Evolutionary conservation across 2,797 vertebrate species (phyloP).

Genomic region (Pseudochaenichthys georgianus): DNA sequence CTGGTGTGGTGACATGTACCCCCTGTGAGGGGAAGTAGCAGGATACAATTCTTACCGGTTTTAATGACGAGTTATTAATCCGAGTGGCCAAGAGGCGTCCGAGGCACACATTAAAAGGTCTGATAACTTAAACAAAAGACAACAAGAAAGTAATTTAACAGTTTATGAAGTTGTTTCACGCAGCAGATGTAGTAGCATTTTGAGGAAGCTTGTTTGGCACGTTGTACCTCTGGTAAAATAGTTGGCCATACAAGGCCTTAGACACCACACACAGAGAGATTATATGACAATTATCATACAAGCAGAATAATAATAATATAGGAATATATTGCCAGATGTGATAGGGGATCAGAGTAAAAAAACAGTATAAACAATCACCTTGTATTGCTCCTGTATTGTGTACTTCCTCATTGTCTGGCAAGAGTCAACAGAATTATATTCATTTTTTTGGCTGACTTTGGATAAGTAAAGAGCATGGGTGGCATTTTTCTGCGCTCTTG

Average conservation of each 20-base stretch:
- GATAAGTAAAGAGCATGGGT: slow-evolving; percentile 44
- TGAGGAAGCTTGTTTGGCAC: slow-evolving; percentile 25
- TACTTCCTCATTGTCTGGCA: slow-evolving; percentile 13
- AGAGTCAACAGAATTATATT: slow-evolving; percentile 46
- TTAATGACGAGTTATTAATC: slow-evolving; percentile 63
- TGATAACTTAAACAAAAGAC: slow-evolving; percentile 35
- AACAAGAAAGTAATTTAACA: not conserved
- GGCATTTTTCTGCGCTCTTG: slow-evolving; percentile 36
- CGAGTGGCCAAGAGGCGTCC: slow-evolving; percentile 47
- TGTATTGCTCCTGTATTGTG: not conserved
- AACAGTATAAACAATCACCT: no score
- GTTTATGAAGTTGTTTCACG: slow-evolving; percentile 45
- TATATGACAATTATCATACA: not conserved
- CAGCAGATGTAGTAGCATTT: slow-evolving; percentile 37
- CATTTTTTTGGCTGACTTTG: slow-evolving; percentile 48
- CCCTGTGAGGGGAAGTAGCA: slow-evolving; percentile 49
- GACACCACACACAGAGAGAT: not conserved
- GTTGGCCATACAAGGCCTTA: slow-evolving; percentile 8
- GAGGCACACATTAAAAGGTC: slow-evolving; percentile 31
- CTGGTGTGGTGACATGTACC: slow-evolving; percentile 68
- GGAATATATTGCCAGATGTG: not conserved
- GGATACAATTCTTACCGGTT: slow-evolving; percentile 52
- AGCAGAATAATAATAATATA: not conserved
- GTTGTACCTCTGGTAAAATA: slow-evolving; percentile 17
- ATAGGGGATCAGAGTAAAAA: not conserved